Evolutionary conservation across 2,888 invertebrate species (phyloP).

Genomic region (Timandra comae): DNA sequence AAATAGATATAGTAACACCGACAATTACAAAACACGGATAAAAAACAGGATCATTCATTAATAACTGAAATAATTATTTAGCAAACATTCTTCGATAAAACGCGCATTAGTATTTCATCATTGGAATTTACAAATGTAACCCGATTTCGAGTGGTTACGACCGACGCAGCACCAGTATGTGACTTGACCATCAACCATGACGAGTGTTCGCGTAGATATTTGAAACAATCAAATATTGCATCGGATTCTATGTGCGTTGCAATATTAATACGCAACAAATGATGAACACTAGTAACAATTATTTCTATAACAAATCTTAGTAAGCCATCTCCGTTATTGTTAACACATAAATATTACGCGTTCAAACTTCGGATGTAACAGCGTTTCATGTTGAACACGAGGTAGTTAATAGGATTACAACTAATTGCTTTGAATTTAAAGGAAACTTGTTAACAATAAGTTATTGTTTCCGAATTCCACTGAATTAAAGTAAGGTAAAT

Average conservation of each 20-base stretch:
- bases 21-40: conserved; percentile 14
- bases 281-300: too few species aligned
- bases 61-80: conserved; percentile 29
- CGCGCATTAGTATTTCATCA: conserved; percentile 33
- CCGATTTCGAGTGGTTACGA: conserved; percentile 19
- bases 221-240: neutral
- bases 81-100: conserved; percentile 36
- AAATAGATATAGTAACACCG: conserved; percentile 6
- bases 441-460: too few species aligned
- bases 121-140: conserved; percentile 25
- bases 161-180: conserved; percentile 7
- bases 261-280: too few species aligned
- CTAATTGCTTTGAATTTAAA: too few species aligned
- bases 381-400: too few species aligned
- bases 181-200: conserved; percentile 23
- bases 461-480: neutral
- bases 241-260: too few species aligned
- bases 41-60: conserved; percentile 20
- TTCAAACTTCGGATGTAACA: too few species aligned
- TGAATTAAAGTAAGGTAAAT: too few species aligned
- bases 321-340: conserved; percentile 36
- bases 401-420: too few species aligned
- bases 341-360: too few species aligned
- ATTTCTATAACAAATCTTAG: conserved; percentile 36
- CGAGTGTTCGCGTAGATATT: conserved; percentile 7